phyloP scores from a whole-genome alignment of 2,888 invertebrate species.

The Caenorhabditis wallacei region DNA sequence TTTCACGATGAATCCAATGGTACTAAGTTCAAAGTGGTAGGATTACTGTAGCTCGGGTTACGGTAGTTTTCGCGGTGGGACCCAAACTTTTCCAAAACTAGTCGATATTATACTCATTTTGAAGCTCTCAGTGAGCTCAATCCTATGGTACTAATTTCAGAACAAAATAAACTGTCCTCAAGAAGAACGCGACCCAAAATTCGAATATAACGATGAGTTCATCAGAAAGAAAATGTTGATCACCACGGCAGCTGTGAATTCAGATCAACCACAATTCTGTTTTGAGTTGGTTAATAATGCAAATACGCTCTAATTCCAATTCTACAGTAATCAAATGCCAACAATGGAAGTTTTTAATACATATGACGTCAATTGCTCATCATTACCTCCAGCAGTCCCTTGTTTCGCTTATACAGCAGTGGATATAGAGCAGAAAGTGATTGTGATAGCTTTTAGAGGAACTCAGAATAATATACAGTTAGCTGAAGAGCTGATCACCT shows the following conservation, averaged over 20 bases:
- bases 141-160: slow-evolving; percentile 1
- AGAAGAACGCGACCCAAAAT: slow-evolving; percentile 29
- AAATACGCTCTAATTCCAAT: background rate
- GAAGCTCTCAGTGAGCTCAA: background rate
- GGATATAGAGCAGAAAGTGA: slow-evolving; percentile 51
- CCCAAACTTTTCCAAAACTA: background rate
- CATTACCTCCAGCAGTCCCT: slow-evolving; percentile 14
- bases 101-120: background rate
- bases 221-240: slow-evolving; percentile 49
- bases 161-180: slow-evolving; percentile 55
- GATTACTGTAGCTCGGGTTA: background rate
- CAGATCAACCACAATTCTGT: slow-evolving; percentile 48
- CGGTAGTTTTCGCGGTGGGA: slow-evolving; percentile 31
- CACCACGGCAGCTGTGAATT: slow-evolving; percentile 48
- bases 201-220: slow-evolving; percentile 55
- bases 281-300: slow-evolving; percentile 32
- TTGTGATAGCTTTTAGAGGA: slow-evolving; percentile 38
- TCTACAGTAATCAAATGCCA: slow-evolving; percentile 50
- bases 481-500: slow-evolving; percentile 33
- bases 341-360: slow-evolving; percentile 41
- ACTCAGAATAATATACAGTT: slow-evolving; percentile 39
- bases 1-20: too few relatives aligned
- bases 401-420: slow-evolving; percentile 59
- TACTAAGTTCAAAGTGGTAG: too few relatives aligned
- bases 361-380: slow-evolving; percentile 35